Evolutionary conservation across 2,113 vertebrate genomes (phyloP), one percentile per base, ranked within the genome.

Genomic region (Girardinichthys multiradiatus): DNA sequence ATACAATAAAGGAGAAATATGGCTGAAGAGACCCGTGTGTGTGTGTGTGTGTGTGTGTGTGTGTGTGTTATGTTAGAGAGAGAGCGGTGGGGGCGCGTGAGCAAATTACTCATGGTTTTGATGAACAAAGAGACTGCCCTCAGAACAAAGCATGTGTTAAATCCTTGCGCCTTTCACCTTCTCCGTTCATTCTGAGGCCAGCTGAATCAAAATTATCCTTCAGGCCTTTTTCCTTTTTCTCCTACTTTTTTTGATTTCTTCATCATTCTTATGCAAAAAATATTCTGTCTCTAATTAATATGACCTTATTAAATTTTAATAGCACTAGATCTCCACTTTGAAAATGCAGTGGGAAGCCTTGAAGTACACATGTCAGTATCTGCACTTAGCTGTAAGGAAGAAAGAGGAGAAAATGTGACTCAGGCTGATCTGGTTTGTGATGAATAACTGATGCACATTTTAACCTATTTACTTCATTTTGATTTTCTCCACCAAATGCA

Each of bases 351-450:
- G 70, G 86, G 81, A 83, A 91, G 90, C 90, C 82, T 89, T 92
- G 91, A 94, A 94, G 83, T 90, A 93, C 93, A 93, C 68, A 87
- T 94, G 93, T 94, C 92, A 92, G 93, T 94, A 92, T 94, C 89
- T 94, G 91, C 92, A 82, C 91, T 92, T 89, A 64, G 82, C 89
- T 80, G 29, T 4, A 42, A 70, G 72, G 85, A 84, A 83, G 68
- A 87, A 86, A 84, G 61, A 31, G 70, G 66, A 70, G 76, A 75
- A 80, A 79, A 71, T 64, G 6, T 83, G 83, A 82, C 85, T 91
- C 87, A 73, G 87, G 89, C 84, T 90, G 83, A 91, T 91, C 82
- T 78, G 78, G 85, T 90, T 89, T 89, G 81, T 91, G 88, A 93
- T 90, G 88, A 86, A 90, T 89, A 90, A 90, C 92, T 92, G 87